Evolutionary conservation across 1,140 invertebrate genomes (phyloP).

Genomic region (Anastrepha ludens): DNA sequence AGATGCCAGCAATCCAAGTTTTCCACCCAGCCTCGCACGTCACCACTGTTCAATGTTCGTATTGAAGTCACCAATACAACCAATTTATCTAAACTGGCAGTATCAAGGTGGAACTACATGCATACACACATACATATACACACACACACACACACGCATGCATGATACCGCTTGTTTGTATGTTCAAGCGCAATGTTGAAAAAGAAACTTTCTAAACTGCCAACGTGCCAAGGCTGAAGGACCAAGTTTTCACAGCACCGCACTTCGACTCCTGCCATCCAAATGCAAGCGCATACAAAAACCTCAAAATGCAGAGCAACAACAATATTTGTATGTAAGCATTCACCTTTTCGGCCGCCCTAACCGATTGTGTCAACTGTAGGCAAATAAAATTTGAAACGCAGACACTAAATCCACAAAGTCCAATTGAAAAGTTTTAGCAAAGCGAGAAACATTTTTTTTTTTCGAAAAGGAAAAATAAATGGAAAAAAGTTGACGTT

Average conservation of each 20-base stretch:
- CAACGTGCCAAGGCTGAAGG: not conserved
- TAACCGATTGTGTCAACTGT: constrained; percentile 55
- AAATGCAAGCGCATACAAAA: not conserved
- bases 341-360: constrained; percentile 52
- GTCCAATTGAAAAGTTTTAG: constrained; percentile 58
- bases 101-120: not conserved
- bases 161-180: not conserved
- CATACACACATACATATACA: not conserved
- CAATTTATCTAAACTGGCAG: constrained; percentile 19
- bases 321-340: constrained; percentile 16
- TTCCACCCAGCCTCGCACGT: not conserved
- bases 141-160: not conserved
- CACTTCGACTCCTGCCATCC: not conserved
- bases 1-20: not conserved
- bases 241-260: constrained; percentile 21
- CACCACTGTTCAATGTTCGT: not conserved
- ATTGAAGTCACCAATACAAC: not conserved
- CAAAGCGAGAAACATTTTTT: not conserved
- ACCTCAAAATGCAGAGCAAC: not conserved
- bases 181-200: not conserved
- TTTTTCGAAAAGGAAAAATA: not conserved
- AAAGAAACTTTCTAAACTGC: constrained; percentile 35
- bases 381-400: constrained; percentile 58
- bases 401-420: constrained; percentile 59
- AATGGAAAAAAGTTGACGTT: constrained; percentile 46